Evolutionary conservation across 1,140 invertebrate species (phyloP).

Genomic region (Papilio dardanus): DNA sequence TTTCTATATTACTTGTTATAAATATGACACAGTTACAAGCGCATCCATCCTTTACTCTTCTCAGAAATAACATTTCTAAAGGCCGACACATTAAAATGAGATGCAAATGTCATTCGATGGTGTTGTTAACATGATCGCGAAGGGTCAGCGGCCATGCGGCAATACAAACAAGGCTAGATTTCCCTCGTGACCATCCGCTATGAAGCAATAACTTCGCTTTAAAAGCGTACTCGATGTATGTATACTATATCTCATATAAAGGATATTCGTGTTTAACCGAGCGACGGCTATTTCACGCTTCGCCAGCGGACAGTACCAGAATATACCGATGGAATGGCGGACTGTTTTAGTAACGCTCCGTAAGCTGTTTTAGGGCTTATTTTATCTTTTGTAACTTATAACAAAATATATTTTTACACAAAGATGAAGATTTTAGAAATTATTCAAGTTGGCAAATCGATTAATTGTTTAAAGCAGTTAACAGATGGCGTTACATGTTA

Average conservation of each 20-base stretch:
- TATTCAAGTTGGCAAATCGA: neutral
- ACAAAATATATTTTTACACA: neutral
- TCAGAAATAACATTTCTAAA: conserved; percentile 62
- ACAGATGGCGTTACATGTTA: conserved; percentile 58
- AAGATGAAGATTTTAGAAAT: neutral
- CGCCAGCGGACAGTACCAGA: conserved; percentile 49
- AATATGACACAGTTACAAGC: conserved; percentile 2
- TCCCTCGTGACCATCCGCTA: conserved; percentile 66
- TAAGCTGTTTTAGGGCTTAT: conserved; percentile 25
- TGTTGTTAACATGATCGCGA: conserved; percentile 51
- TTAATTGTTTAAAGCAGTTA: conserved; percentile 26
- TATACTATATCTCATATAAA: conserved; percentile 60
- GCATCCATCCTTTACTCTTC: conserved; percentile 43
- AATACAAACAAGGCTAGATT: conserved; percentile 72
- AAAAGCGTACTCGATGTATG: conserved; percentile 48
- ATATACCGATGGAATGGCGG: conserved; percentile 36
- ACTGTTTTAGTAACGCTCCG: conserved; percentile 36
- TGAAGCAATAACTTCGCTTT: conserved; percentile 61
- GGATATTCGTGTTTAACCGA: conserved; percentile 65
- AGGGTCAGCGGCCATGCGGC: conserved; percentile 65
- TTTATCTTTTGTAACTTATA: conserved; percentile 21
- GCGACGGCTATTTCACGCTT: conserved; percentile 62
- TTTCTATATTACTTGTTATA: no score
- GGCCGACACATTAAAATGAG: conserved; percentile 75
- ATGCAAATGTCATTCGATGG: conserved; percentile 74